These are phyloP conservation scores for Menidia beryllina DNA, from an alignment of 2,113 vertebrate genomes.

Conservation along the genomic window DNA sequence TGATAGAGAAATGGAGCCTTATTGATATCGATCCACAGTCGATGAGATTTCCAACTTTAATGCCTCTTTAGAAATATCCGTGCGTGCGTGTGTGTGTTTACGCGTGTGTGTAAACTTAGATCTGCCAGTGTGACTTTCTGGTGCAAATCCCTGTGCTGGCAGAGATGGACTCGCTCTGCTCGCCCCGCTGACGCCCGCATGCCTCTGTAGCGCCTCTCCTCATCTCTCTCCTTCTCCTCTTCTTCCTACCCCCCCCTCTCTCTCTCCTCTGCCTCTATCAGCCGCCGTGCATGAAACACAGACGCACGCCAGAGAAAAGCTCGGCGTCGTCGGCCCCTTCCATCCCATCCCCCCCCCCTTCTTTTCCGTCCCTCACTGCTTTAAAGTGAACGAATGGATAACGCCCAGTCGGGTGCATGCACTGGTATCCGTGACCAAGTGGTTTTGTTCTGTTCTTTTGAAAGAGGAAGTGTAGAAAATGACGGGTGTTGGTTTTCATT, in stretches of 20 bases:
- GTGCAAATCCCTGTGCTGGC: conserved; percentile 20
- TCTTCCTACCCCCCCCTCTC: not conserved
- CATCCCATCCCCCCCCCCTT: not conserved
- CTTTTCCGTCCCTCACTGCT: not conserved
- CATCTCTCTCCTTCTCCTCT: conserved; percentile 27
- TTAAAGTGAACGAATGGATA: not conserved
- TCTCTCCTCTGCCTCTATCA: conserved; percentile 24
- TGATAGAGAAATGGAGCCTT: not conserved
- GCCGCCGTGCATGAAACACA: conserved; percentile 51
- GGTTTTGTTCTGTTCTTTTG: not conserved
- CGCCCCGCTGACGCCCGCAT: conserved; percentile 40
- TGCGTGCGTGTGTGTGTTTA: not conserved
- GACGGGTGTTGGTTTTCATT: conserved; percentile 16
- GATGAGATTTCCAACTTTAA: conserved; percentile 11
- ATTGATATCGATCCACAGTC: not conserved
- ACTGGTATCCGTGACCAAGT: not conserved
- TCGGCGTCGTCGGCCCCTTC: not conserved
- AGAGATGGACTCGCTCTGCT: conserved; percentile 1
- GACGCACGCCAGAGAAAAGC: conserved; percentile 42
- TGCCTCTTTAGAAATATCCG: not conserved
- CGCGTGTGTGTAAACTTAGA: not conserved
- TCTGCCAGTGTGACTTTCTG: conserved; percentile 23
- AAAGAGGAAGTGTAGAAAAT: not conserved
- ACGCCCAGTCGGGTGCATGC: not conserved
- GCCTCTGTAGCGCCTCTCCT: conserved; percentile 37